Evolutionary conservation across 2,888 invertebrate genomes (phyloP).

Genomic region (Cataglyphis cursor): DNA sequence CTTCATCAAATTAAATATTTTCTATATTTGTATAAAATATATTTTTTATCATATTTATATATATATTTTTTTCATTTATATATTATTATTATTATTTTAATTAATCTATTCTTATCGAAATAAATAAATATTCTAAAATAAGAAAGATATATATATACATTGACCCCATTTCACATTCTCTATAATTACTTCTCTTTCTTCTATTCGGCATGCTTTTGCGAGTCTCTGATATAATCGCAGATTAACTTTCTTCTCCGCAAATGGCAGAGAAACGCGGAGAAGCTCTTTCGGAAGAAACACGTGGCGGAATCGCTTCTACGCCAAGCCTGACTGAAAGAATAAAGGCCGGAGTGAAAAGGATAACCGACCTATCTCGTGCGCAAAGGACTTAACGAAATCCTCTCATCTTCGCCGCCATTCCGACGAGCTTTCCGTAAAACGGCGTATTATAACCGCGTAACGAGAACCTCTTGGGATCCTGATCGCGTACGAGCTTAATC

Average conservation of each 20-base stretch:
- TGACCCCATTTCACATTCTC: background rate
- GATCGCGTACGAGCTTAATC: conserved; percentile 53
- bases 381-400: conserved; percentile 81
- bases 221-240: conserved; percentile 60
- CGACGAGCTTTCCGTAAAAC: conserved; percentile 69
- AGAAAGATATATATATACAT: background rate
- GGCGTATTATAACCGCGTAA: conserved; percentile 68
- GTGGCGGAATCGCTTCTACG: conserved; percentile 66
- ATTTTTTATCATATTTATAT: background rate
- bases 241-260: conserved; percentile 61
- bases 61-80: background rate
- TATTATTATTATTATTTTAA: background rate
- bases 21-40: background rate
- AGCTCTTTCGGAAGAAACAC: conserved; percentile 54
- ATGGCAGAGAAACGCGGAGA: conserved; percentile 37
- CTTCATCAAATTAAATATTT: background rate
- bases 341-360: conserved; percentile 78
- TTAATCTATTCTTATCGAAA: background rate
- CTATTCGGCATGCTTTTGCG: background rate
- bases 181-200: conserved; percentile 1
- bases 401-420: conserved; percentile 79
- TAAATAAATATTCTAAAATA: background rate
- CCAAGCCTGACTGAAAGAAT: conserved; percentile 78
- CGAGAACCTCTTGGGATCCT: conserved; percentile 51
- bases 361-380: conserved; percentile 79